A percentile compares a stretch with the other conserved stretches of the same genome.
phyloP scores from a whole-genome alignment of 2,113 vertebrate species.

The Passer montanus region DNA sequence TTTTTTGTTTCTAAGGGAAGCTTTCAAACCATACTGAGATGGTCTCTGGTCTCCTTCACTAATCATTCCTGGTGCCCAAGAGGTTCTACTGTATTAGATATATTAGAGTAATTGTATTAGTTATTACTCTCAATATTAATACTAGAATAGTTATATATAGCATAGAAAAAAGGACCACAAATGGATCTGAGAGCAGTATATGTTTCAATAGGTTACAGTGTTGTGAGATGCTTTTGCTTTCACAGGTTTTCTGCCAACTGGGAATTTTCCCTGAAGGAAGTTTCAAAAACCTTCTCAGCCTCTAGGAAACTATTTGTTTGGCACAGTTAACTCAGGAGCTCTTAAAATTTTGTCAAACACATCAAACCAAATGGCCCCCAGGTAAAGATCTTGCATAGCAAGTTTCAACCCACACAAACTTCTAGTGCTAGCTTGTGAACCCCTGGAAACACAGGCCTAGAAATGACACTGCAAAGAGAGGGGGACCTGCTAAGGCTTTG shows the following conservation, averaged over 20 bases:
- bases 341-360: constrained; percentile 59
- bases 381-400: constrained; percentile 37
- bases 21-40: neutral
- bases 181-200: neutral
- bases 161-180: neutral
- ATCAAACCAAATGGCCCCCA: constrained; percentile 53
- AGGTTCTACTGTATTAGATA: neutral
- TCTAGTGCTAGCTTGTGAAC: constrained; percentile 50
- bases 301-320: constrained; percentile 52
- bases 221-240: neutral
- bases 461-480: neutral
- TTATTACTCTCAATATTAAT: neutral
- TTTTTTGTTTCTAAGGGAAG: neutral
- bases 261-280: constrained; percentile 50
- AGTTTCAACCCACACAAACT: constrained; percentile 59
- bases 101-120: too few species aligned
- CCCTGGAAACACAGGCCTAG: constrained; percentile 8
- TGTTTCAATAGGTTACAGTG: neutral
- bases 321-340: constrained; percentile 2
- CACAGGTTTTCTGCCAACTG: constrained; percentile 37
- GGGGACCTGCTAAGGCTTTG: neutral
- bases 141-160: neutral
- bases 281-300: constrained; percentile 31
- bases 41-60: neutral
- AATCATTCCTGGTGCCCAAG: neutral